Base-by-base conservation (phyloP, 1,140 invertebrate species). In the Belonocnema kinseyi region DNA sequence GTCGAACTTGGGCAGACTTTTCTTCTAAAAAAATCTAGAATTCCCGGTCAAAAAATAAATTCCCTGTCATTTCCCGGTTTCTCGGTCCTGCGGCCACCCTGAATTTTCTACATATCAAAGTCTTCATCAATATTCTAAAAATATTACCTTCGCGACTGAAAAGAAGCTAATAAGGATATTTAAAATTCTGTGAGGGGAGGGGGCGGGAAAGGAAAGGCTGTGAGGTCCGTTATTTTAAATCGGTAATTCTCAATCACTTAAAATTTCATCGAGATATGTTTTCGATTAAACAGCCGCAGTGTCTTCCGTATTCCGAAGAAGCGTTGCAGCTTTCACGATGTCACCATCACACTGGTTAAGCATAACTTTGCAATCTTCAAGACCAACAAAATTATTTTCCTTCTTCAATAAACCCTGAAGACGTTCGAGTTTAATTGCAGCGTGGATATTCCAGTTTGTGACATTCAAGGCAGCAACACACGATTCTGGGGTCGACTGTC, bases 371-470 rank as follows among this genome's bases (percentile, higher is more conserved):
- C 90, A 91, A 50, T 91, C 90, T 52, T 91, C 89, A 0, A 91
- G 80, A 0, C 83, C 79, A 2, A 90, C 86, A 33, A 90, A 90
- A 50, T 87, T 88, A 75, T 91, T 90, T 40, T 91, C 90, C 46
- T 88, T 90, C 21, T 88, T 92, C 2, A 96, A 88, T 33, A 94
- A 83, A n/a, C 93, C 93, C 86, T 96, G 95, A 14, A 96, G 86
- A 84, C 95, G 95, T 0, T 96, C 93, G 50, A 97, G 90, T 87
- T 99, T 99, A 61, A 98, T 97, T 0, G 97, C 97, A 46, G 95
- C 94, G 81, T 97, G 94, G 0, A 98, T 95, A 85, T 98, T 95
- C 97, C 97, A 98, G 75, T 96, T 94, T 19, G 96, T 95, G 50
- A 95, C 94, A 83, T 98, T 95, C 4, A 99, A 88, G 0, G 97